Conservation (phyloP, 2,113 vertebrate species). For the Sapayoa aenigma region DNA sequence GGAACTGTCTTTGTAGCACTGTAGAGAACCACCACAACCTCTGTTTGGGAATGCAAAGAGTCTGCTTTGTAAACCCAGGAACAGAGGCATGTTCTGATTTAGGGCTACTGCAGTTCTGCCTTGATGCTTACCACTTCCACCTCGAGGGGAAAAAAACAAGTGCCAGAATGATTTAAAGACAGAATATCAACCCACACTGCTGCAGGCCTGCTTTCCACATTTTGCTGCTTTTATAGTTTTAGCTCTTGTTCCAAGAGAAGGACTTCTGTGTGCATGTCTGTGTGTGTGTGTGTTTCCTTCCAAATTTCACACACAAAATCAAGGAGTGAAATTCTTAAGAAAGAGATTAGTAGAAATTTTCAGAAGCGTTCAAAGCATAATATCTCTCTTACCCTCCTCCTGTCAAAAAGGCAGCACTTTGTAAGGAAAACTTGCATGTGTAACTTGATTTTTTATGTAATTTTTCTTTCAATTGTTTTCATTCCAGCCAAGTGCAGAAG, state of each 20-base stretch:
- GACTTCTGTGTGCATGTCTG: background rate
- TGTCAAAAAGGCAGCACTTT: background rate
- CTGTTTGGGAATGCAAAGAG: conserved; percentile 38
- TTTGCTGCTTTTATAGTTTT: conserved; percentile 59
- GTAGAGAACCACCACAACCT: background rate
- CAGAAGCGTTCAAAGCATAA: background rate
- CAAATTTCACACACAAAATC: background rate
- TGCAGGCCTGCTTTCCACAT: conserved; percentile 62
- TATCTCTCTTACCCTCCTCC: background rate
- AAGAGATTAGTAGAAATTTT: background rate
- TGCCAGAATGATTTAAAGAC: conserved; percentile 72
- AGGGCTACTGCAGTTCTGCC: conserved; percentile 51
- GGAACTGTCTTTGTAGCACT: conserved; percentile 7
- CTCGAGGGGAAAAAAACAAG: conserved; percentile 67
- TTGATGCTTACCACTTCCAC: conserved; percentile 61
- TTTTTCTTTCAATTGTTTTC: background rate
- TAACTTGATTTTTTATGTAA: background rate
- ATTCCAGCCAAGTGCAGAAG: background rate
- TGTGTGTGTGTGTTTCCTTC: background rate
- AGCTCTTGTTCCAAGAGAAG: conserved; percentile 49
- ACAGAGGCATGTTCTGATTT: conserved; percentile 50
- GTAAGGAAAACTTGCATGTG: background rate
- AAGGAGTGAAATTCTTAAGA: background rate
- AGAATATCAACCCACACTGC: conserved; percentile 66
- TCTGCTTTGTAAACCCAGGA: conserved; percentile 47